Evolutionary conservation across 1,140 invertebrate species (phyloP).

Genomic region (Pristionchus pacificus): DNA sequence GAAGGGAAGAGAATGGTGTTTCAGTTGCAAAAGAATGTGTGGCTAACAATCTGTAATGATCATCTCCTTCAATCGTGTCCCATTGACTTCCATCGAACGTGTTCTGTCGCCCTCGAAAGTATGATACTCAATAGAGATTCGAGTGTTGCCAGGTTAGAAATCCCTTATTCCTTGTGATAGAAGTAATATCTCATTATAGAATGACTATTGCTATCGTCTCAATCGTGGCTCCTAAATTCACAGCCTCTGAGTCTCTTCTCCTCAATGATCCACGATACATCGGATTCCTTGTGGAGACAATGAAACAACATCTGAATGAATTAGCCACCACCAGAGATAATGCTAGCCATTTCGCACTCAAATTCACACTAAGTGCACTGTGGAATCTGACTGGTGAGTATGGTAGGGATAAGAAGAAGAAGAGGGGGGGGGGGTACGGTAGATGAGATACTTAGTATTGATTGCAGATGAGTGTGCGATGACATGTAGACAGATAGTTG

Average conservation of each 20-base stretch:
- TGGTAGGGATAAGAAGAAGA: no score
- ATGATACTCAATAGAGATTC: slow-evolving; percentile 35
- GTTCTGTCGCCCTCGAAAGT: slow-evolving; percentile 32
- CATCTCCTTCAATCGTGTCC: slow-evolving; percentile 71
- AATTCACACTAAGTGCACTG: slow-evolving; percentile 75
- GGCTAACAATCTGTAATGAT: slow-evolving; percentile 74
- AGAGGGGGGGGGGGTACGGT: no score
- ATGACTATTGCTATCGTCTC: slow-evolving; percentile 80
- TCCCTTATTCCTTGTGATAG: not conserved
- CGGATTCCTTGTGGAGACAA: slow-evolving; percentile 70
- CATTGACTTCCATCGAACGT: slow-evolving; percentile 37
- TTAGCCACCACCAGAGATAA: not conserved
- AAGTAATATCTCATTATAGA: slow-evolving; percentile 58
- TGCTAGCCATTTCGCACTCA: slow-evolving; percentile 67
- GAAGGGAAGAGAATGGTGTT: no score
- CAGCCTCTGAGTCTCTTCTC: slow-evolving; percentile 71
- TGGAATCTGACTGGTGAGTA: slow-evolving; percentile 73
- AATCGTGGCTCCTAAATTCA: slow-evolving; percentile 70
- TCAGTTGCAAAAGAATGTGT: slow-evolving; percentile 74
- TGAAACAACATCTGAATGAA: slow-evolving; percentile 62
- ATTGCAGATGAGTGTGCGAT: slow-evolving; percentile 68
- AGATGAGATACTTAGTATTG: no score
- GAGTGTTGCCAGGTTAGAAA: slow-evolving; percentile 28
- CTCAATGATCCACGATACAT: slow-evolving; percentile 72
- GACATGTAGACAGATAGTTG: slow-evolving; percentile 72